Percentiles rank a stretch among this genome's conserved stretches.
phyloP scores from a whole-genome alignment of 2,797 vertebrate species.

The Muraenolepis orangiensis region DNA sequence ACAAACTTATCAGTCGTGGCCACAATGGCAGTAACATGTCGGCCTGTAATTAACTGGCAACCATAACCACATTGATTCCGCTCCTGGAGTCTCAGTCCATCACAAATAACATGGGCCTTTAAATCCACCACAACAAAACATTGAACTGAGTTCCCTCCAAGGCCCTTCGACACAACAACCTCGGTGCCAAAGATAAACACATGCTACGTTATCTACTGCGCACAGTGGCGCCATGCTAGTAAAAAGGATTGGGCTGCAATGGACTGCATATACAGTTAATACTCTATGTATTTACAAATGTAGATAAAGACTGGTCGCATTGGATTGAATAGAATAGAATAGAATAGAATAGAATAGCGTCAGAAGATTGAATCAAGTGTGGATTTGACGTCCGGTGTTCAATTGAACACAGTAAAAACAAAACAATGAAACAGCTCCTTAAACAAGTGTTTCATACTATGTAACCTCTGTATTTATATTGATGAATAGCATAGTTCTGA shows the following conservation, averaged over 20 bases:
- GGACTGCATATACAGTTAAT: neutral
- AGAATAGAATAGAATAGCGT: no score
- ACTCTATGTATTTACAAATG: neutral
- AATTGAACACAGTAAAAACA: neutral
- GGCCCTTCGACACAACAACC: neutral
- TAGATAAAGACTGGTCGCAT: neutral
- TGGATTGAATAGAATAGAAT: neutral
- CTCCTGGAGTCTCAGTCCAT: slow-evolving; percentile 25
- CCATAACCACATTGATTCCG: slow-evolving; percentile 25
- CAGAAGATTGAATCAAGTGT: no score
- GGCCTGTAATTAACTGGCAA: slow-evolving; percentile 50
- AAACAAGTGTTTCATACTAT: neutral
- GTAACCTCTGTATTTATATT: no score
- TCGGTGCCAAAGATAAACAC: slow-evolving; percentile 9
- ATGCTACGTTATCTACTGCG: neutral
- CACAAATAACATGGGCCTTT: slow-evolving; percentile 25
- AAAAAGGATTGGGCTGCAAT: neutral
- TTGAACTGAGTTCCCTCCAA: neutral
- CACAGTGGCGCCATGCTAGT: neutral
- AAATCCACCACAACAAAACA: slow-evolving; percentile 23
- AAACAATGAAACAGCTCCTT: neutral
- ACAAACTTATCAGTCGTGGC: slow-evolving; percentile 27
- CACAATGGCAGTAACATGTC: slow-evolving; percentile 31
- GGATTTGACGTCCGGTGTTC: neutral
- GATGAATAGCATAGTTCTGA: neutral